phyloP scores from a whole-genome alignment of 2,888 invertebrate genomes.

The Cepaea hortensis region DNA sequence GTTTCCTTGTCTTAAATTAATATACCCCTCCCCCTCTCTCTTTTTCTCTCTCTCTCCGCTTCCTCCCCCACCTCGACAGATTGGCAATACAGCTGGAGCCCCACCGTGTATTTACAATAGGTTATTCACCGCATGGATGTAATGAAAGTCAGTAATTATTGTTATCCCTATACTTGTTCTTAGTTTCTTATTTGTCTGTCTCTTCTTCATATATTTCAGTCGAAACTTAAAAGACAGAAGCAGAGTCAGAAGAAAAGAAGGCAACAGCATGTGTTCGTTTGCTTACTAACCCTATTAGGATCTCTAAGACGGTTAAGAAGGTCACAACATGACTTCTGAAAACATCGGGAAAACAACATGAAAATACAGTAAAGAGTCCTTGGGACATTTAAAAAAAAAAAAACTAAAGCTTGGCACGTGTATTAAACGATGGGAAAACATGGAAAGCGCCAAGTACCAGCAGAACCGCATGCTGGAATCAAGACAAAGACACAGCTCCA shows the following conservation, averaged over 20 bases:
- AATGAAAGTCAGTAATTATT: too few relatives aligned
- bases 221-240: not conserved
- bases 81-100: too few relatives aligned
- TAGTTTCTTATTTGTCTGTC: too few relatives aligned
- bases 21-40: too few relatives aligned
- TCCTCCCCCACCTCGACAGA: too few relatives aligned
- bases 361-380: not conserved
- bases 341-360: not conserved
- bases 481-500: constrained; percentile 1
- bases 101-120: too few relatives aligned
- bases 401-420: not conserved
- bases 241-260: not conserved
- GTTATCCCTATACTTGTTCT: too few relatives aligned
- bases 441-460: not conserved
- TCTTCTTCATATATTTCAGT: too few relatives aligned
- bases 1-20: too few relatives aligned
- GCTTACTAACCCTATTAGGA: not conserved
- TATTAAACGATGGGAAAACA: not conserved
- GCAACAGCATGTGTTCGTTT: not conserved
- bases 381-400: not conserved
- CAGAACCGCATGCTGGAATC: constrained; percentile 13
- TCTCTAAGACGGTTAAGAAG: not conserved
- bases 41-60: too few relatives aligned
- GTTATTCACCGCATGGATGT: too few relatives aligned
- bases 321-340: not conserved